Evolutionary conservation across 2,797 vertebrate species (phyloP).

Genomic region (Neoniphon sammara): DNA sequence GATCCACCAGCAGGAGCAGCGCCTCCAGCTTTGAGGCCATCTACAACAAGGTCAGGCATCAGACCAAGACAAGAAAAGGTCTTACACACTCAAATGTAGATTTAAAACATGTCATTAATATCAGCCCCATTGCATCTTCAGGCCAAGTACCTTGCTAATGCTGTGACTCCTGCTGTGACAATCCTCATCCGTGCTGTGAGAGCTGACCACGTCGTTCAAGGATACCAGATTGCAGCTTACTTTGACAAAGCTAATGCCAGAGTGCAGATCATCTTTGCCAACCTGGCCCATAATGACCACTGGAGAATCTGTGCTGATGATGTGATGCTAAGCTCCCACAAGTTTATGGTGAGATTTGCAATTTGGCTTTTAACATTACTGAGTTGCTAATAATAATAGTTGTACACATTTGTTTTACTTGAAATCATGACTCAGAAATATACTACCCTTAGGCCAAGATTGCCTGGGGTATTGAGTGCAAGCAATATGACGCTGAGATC

Average conservation of each 20-base stretch:
- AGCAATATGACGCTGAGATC: conserved; percentile 77
- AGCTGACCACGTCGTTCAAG: conserved; percentile 77
- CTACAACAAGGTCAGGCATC: conserved; percentile 73
- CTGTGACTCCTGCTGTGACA: conserved; percentile 75
- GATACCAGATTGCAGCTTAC: conserved; percentile 85
- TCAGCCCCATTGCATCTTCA: conserved; percentile 57
- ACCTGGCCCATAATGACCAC: conserved; percentile 80
- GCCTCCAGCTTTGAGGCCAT: conserved; percentile 80
- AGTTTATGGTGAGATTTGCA: conserved; percentile 80
- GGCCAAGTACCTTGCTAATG: conserved; percentile 80
- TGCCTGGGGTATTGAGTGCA: conserved; percentile 86
- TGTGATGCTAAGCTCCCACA: conserved; percentile 82
- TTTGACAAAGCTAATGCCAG: conserved; percentile 72
- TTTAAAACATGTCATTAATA: not conserved
- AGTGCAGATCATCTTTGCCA: conserved; percentile 83
- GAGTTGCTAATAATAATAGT: not conserved
- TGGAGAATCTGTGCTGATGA: conserved; percentile 87
- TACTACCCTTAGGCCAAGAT: conserved; percentile 78
- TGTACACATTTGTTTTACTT: not conserved
- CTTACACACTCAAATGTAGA: not conserved
- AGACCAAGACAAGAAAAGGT: not conserved
- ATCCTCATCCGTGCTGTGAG: conserved; percentile 79
- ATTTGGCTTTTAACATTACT: not conserved
- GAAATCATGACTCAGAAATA: not conserved
- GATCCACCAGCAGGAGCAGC: conserved; percentile 66